Percentiles rank a stretch among this genome's conserved stretches.
phyloP scores from a whole-genome alignment of 2,113 vertebrate species.

The Neolamprologus sp. region DNA sequence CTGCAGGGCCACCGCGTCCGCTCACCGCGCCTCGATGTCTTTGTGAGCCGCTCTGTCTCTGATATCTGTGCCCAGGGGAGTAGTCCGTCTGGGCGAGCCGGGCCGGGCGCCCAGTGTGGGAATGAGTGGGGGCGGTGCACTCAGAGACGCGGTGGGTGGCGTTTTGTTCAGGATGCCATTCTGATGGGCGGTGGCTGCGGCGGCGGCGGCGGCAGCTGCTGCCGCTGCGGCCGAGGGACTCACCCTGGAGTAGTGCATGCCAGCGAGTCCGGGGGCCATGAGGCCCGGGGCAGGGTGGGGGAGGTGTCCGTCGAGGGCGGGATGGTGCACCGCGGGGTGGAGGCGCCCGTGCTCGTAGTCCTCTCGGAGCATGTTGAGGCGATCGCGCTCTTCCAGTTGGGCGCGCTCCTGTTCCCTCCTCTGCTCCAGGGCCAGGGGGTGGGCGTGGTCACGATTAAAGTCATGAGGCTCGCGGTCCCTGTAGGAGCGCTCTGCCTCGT shows the following conservation, averaged over 20 bases:
- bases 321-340: constrained; percentile 81
- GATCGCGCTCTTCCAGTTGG: constrained; percentile 85
- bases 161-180: constrained; percentile 93
- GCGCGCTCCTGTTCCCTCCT: constrained; percentile 86
- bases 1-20: neutral
- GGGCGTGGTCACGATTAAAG: constrained; percentile 83
- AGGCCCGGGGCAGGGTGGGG: constrained; percentile 84
- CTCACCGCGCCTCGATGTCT: constrained; percentile 94
- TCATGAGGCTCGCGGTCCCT: constrained; percentile 91
- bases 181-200: constrained; percentile 70
- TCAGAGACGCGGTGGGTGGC: constrained; percentile 88
- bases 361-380: constrained; percentile 88
- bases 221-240: constrained; percentile 74
- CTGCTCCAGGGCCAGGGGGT: constrained; percentile 81
- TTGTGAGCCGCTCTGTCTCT: constrained; percentile 91
- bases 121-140: constrained; percentile 92
- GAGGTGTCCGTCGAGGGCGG: constrained; percentile 84
- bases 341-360: constrained; percentile 91
- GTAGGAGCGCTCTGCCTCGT: constrained; percentile 88
- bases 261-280: constrained; percentile 85
- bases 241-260: constrained; percentile 93
- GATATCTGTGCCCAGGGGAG: constrained; percentile 85
- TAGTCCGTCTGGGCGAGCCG: constrained; percentile 91
- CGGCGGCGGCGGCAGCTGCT: constrained; percentile 55
- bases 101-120: constrained; percentile 85